These are phyloP conservation scores for Heterodera carotae DNA, from an alignment of 1,140 invertebrate genomes.

Conservation along the genomic window DNA sequence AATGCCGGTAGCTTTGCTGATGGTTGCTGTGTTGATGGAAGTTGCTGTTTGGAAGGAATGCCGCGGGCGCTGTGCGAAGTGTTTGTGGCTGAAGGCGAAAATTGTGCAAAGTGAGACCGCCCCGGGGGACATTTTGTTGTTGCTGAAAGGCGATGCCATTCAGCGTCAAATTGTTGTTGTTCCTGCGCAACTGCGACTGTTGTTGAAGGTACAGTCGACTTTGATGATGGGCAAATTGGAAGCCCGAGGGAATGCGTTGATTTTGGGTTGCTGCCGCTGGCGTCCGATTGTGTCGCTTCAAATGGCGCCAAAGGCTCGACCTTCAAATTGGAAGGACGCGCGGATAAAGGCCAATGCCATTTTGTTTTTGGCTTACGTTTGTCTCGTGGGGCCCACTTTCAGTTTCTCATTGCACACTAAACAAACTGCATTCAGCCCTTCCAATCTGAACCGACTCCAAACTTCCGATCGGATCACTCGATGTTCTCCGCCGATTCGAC, in stretches of 20 bases:
- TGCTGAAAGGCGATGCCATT: neutral
- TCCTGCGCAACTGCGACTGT: neutral
- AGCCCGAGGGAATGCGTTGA: slow-evolving; percentile 8
- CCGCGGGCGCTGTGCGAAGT: neutral
- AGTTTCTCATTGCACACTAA: slow-evolving; percentile 22
- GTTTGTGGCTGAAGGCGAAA: neutral
- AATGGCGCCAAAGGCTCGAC: slow-evolving; percentile 26
- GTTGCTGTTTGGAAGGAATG: neutral
- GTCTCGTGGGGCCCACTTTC: slow-evolving; percentile 26
- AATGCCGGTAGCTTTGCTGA: neutral
- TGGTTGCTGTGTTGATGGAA: neutral
- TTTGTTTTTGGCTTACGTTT: slow-evolving; percentile 20
- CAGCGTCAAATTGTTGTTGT: slow-evolving; percentile 2
- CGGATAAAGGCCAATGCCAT: neutral
- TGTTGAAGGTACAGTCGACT: slow-evolving; percentile 2
- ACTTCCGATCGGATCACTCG: slow-evolving; percentile 30
- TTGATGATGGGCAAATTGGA: neutral
- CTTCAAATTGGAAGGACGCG: neutral
- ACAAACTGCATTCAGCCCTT: slow-evolving; percentile 25
- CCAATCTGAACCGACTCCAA: slow-evolving; percentile 25
- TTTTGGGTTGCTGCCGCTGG: neutral
- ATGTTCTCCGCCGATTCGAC: slow-evolving; percentile 3
- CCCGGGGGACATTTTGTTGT: no score
- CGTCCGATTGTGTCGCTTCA: slow-evolving; percentile 23
- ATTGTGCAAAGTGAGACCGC: neutral